Base-by-base conservation (phyloP, 2,113 vertebrate genomes). In the Caloenas nicobarica region DNA sequence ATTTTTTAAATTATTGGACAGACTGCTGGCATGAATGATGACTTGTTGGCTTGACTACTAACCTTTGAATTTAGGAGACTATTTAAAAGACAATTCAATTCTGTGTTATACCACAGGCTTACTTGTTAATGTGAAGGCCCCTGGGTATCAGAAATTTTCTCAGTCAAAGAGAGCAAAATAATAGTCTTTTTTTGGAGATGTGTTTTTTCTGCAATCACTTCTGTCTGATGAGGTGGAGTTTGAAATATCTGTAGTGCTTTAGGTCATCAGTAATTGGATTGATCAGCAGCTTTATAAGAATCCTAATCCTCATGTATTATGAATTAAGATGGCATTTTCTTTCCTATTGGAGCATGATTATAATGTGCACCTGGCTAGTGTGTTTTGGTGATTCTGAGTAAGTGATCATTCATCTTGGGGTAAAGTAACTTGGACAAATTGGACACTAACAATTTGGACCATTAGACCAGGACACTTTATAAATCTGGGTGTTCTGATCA, bases 21-120 rank as follows among this genome's bases (percentile, higher is more conserved):
- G 34, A 19, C 15, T 56, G 15, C n/a, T 81, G 84, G 22, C n/a
- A 25, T n/a, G 56, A 57, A 17, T 18, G 62, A 23, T 54, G 53
- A 16, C 33, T 62, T 0, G 0, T 7, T 34, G 31, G 34, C 46
- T 70, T 21, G 34, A 6, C 11, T 54, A 6, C 51, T 40, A 25
- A 19, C 21, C 40, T 70, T 18, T 24, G 53, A 72, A 21, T 34
- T 17, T 9, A 58, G 36, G 42, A 48, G 44, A 25, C 23, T 18
- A n/a, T 29, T 53, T 48, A 18, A n/a, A 80, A 58, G 29, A 64
- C 64, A 64, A 36, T 70, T 46, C 15, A 54, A 22, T 51, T 73
- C 33, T 58, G 9, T 40, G 44, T 46, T 69, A 18, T 2, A 15
- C 18, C 44, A 25, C 46, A 73, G 28, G 8, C 31, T 34, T 44